Conservation (phyloP, 2,888 invertebrate genomes). For the Blera fallax region DNA sequence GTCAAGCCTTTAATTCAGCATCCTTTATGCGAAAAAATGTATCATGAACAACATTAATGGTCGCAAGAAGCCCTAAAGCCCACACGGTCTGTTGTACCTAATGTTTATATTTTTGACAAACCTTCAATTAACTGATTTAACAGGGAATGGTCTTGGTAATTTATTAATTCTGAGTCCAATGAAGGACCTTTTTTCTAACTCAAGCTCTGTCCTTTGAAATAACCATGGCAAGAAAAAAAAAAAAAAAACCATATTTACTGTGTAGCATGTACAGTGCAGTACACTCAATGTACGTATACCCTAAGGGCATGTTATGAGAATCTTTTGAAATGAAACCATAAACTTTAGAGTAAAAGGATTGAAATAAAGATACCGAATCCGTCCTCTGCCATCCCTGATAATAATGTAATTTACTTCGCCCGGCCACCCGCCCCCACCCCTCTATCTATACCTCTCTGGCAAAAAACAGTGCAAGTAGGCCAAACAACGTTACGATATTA, state of each 20-base stretch:
- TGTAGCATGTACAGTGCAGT: background rate
- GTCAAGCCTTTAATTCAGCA: too few species aligned
- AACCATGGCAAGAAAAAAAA: background rate
- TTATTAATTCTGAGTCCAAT: too few species aligned
- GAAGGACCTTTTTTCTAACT: too few species aligned
- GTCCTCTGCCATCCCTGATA: constrained; percentile 47
- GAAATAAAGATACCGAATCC: constrained; percentile 66
- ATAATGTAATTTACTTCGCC: constrained; percentile 69
- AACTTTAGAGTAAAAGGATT: constrained; percentile 71
- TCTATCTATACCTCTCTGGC: background rate
- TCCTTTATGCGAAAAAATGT: too few species aligned
- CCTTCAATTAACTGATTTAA: too few species aligned
- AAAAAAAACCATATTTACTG: background rate
- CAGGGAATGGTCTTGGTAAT: too few species aligned
- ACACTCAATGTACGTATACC: constrained; percentile 11
- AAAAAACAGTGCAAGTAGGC: constrained; percentile 60
- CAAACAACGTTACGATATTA: constrained; percentile 70
- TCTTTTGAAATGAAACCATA: constrained; percentile 70
- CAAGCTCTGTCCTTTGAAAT: background rate
- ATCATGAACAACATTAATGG: too few species aligned
- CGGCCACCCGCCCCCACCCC: background rate
- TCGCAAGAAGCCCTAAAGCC: too few species aligned
- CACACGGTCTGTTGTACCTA: too few species aligned
- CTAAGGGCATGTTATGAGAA: constrained; percentile 50
- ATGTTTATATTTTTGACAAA: too few species aligned